Evolutionary conservation across 2,888 invertebrate species (phyloP).

Genomic region (Germaria angustata): DNA sequence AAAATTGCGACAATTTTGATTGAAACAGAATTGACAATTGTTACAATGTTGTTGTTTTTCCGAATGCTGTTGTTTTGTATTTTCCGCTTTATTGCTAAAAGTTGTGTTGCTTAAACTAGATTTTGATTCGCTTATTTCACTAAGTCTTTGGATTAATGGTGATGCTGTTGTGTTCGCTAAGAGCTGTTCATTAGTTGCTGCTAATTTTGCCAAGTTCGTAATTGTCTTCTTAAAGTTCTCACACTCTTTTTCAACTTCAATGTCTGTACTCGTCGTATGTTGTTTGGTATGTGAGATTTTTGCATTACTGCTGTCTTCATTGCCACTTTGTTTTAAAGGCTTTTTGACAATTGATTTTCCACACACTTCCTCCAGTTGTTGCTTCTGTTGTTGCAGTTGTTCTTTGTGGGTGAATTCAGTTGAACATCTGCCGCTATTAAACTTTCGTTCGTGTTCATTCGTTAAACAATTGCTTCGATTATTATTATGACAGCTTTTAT

Average conservation of each 20-base stretch:
- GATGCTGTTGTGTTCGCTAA: conserved; percentile 53
- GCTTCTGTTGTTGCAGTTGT: conserved; percentile 64
- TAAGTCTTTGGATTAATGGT: conserved; percentile 77
- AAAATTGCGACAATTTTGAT: conserved; percentile 75
- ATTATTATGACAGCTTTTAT: conserved; percentile 71
- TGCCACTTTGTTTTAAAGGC: conserved; percentile 61
- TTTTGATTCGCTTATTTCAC: conserved; percentile 71
- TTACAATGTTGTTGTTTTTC: conserved; percentile 50
- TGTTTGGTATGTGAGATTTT: conserved; percentile 16
- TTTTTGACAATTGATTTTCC: conserved; percentile 51
- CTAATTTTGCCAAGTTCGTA: conserved; percentile 46
- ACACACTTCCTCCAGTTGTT: conserved; percentile 50
- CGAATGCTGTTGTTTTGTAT: conserved; percentile 30
- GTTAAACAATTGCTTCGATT: conserved; percentile 67
- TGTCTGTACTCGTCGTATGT: conserved; percentile 32
- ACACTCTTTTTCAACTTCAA: conserved; percentile 38
- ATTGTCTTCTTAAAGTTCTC: conserved; percentile 52
- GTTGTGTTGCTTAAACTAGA: conserved; percentile 66
- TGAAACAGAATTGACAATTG: conserved; percentile 67
- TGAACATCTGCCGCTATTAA: conserved; percentile 63
- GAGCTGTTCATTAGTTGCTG: conserved; percentile 48
- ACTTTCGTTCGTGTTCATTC: conserved; percentile 65
- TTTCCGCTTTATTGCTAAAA: conserved; percentile 49
- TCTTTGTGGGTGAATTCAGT: conserved; percentile 67
- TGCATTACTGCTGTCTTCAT: conserved; percentile 49